phyloP scores from a whole-genome alignment of 2,113 vertebrate genomes.

The Labrus mixtus region DNA sequence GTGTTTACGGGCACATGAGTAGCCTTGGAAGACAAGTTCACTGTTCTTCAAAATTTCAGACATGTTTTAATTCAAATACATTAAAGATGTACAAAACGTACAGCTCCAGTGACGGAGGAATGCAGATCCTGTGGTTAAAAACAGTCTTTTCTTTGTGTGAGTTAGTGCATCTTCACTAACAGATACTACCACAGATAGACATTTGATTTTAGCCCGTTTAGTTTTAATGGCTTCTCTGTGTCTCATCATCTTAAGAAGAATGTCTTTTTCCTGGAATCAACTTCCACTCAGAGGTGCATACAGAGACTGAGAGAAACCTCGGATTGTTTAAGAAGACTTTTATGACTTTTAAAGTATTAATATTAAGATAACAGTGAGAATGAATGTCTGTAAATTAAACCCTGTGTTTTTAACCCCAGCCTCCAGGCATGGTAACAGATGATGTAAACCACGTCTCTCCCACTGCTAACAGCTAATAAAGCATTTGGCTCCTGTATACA shows the following conservation, averaged over 20 bases:
- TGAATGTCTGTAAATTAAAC: constrained; percentile 42
- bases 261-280: constrained; percentile 45
- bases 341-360: constrained; percentile 31
- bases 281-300: neutral
- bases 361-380: constrained; percentile 56
- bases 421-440: constrained; percentile 59
- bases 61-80: neutral
- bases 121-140: constrained; percentile 47
- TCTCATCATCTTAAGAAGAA: constrained; percentile 45
- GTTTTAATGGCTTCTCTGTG: constrained; percentile 50
- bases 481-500: constrained; percentile 34
- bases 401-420: constrained; percentile 44
- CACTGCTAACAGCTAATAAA: constrained; percentile 66
- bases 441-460: constrained; percentile 60
- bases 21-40: neutral
- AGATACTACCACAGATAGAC: constrained; percentile 47
- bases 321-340: constrained; percentile 47
- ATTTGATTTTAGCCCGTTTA: constrained; percentile 37
- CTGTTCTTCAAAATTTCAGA: neutral
- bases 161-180: constrained; percentile 37
- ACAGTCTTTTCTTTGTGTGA: constrained; percentile 68
- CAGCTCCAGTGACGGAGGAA: constrained; percentile 49
- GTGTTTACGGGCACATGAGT: constrained; percentile 22
- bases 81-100: no score
- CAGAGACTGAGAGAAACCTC: constrained; percentile 23